Evolutionary conservation across 2,113 vertebrate genomes (phyloP).

Genomic region (Felis chaus): DNA sequence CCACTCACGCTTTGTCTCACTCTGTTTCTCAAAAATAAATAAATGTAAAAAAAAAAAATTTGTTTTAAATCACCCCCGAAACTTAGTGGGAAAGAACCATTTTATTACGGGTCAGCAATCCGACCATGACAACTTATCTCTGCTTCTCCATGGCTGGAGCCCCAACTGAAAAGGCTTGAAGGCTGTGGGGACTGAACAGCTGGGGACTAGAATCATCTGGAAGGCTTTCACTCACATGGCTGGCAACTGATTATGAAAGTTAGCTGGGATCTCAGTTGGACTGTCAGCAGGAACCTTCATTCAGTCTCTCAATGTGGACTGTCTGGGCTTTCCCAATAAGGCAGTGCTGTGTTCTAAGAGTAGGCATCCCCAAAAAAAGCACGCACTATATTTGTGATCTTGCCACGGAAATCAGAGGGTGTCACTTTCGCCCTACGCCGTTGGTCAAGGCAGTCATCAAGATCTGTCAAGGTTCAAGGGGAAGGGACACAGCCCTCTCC

Average conservation of each 20-base stretch:
- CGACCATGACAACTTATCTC: neutral
- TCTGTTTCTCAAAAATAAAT: no score
- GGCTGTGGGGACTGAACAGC: neutral
- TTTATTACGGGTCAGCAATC: neutral
- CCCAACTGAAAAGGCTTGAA: neutral
- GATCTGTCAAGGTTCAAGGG: neutral
- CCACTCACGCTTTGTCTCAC: no score
- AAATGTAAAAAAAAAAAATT: no score
- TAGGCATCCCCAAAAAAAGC: neutral
- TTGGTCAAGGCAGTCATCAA: neutral
- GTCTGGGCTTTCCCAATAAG: neutral
- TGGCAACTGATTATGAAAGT: neutral
- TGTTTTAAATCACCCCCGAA: neutral
- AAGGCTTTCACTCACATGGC: neutral
- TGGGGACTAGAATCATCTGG: neutral
- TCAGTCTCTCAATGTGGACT: neutral
- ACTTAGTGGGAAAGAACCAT: neutral
- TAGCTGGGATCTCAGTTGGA: neutral
- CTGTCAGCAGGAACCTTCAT: neutral
- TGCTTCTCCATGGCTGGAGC: neutral
- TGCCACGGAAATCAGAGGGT: neutral
- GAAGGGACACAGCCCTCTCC: neutral
- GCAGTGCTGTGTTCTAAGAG: neutral
- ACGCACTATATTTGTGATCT: fast-evolving
- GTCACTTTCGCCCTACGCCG: neutral